Evolutionary conservation across 2,113 vertebrate species (phyloP), one percentile per base, ranked within the genome.

Genomic region (Anhinga anhinga): DNA sequence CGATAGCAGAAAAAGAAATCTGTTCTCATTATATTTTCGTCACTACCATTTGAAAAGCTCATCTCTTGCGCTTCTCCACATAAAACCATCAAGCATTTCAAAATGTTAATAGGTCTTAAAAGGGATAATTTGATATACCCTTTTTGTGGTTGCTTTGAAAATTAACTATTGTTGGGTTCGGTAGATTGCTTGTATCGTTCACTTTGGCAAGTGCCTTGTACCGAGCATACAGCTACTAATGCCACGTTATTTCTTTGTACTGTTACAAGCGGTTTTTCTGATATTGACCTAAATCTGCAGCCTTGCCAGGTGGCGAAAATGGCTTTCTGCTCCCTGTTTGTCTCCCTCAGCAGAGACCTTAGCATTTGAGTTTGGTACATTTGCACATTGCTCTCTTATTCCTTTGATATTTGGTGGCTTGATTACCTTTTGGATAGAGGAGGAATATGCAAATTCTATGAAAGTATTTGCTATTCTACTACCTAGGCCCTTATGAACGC

Each of bases 61-160:
- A 38, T 70, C 62, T 86, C 72, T 85, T 0, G 1, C 2, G 5
- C 40, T 85, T 73, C 34, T 67, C 32, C 9, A 4, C 34, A 44
- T 45, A 82, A 89, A 78, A 38, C 15, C 52, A 69, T 83, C 63
- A 82, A 59, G 11, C 34, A n/a, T 94, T 91, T 90, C 6, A n/a
- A 94, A 93, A 92, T 66, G 40, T 87, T 96, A 90, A 62, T 85
- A 69, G 34, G 8, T 72, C 53, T 89, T 91, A 84, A 93, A 65
- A 50, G 63, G 40, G 23, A n/a, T 89, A 71, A 71, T 71, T 89
- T 70, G 17, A 20, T 19, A 26, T 34, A 66, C 4, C 14, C 7
- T 91, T 90, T 85, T 42, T 40, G 49, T 78, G 17, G 4, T 49
- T 88, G 78, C 55, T 59, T 86, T 86, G 52, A 63, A 92, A 90